A percentile compares a stretch with the other conserved stretches of the same genome.
Conservation (phyloP, 2,797 vertebrate genomes). For the Tokudaia tokunoshimensis region DNA sequence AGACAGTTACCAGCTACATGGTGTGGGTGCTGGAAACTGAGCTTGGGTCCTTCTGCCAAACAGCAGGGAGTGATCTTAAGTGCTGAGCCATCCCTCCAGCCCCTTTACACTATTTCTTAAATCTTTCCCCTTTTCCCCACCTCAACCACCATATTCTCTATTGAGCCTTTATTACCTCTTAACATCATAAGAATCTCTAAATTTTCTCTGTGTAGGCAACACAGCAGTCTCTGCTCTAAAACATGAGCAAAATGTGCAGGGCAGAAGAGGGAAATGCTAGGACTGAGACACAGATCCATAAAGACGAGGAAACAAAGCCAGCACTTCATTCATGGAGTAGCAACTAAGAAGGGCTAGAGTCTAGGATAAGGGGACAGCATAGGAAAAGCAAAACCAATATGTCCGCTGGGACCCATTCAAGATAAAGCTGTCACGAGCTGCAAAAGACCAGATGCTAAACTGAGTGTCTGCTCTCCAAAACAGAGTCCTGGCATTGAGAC, state of each 20-base stretch:
- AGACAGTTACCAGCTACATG: neutral
- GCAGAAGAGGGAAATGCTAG: neutral
- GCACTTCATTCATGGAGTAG: neutral
- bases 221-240: neutral
- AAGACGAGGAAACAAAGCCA: neutral
- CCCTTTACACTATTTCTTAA: neutral
- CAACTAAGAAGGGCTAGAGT: neutral
- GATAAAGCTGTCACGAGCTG: neutral
- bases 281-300: neutral
- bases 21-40: neutral
- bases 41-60: neutral
- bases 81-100: neutral
- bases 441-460: neutral
- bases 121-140: neutral
- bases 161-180: constrained; percentile 1
- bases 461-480: neutral
- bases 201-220: neutral
- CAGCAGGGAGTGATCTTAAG: neutral
- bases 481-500: neutral
- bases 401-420: neutral
- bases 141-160: neutral
- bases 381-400: neutral
- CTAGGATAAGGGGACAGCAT: neutral
- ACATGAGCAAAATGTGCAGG: neutral
- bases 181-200: neutral